phyloP scores from a whole-genome alignment of 2,113 vertebrate species.

The Buteo buteo region DNA sequence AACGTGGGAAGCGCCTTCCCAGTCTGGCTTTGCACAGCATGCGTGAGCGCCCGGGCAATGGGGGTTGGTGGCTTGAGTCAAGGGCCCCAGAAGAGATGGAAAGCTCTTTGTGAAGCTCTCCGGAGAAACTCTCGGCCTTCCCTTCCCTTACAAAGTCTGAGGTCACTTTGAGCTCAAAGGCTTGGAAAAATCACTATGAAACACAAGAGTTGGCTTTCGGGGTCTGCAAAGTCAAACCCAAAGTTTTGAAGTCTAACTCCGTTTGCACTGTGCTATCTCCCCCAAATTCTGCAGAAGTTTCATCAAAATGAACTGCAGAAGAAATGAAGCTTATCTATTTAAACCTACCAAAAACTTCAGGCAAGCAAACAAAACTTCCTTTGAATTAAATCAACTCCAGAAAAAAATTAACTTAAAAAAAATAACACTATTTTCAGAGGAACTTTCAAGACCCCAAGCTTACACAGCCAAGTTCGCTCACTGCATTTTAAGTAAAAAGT shows the following conservation, averaged over 20 bases:
- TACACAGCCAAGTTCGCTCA: neutral
- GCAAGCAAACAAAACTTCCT: slow-evolving; percentile 26
- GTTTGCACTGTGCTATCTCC: neutral
- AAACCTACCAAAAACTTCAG: neutral
- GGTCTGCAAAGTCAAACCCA: neutral
- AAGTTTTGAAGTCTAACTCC: neutral
- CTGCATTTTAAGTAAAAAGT: neutral
- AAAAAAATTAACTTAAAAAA: slow-evolving; percentile 36
- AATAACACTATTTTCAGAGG: neutral
- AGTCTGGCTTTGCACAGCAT: neutral
- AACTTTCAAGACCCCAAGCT: neutral
- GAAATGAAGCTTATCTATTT: neutral
- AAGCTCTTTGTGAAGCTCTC: neutral
- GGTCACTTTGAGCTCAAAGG: neutral
- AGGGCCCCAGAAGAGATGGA: neutral
- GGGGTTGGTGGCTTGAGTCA: neutral
- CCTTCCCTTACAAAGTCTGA: neutral
- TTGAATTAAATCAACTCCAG: slow-evolving; percentile 28
- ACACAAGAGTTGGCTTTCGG: neutral
- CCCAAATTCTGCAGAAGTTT: neutral
- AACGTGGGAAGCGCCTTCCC: neutral
- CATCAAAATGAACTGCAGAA: slow-evolving; percentile 1
- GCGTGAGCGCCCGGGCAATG: neutral
- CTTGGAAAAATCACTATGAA: neutral
- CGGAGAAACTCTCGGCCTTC: neutral